These are phyloP conservation scores for Synaphobranchus kaupii DNA, from an alignment of 2,797 vertebrate species.

Conservation along the genomic window DNA sequence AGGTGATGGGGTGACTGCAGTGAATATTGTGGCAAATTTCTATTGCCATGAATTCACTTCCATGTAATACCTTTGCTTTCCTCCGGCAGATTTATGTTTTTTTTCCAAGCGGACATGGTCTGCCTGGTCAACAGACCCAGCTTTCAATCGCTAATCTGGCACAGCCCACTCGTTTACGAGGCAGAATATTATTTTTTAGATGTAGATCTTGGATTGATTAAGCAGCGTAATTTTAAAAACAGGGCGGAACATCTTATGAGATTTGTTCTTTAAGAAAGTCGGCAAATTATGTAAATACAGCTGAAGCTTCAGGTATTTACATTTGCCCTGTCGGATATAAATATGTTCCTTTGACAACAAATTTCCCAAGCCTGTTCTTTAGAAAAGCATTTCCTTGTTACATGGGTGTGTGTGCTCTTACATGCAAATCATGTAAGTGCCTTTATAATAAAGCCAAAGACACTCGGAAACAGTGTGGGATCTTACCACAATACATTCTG, in stretches of 20 bases:
- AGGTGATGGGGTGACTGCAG: not conserved
- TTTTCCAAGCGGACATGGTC: not conserved
- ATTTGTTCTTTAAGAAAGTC: not conserved
- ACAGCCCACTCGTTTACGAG: not conserved
- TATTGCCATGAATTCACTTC: constrained; percentile 31
- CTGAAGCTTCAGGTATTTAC: not conserved
- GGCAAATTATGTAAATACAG: not conserved
- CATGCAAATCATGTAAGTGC: not conserved
- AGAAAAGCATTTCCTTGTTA: not conserved
- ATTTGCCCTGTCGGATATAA: not conserved
- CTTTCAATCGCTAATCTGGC: constrained; percentile 40
- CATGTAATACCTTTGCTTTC: constrained; percentile 1
- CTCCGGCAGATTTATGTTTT: not conserved
- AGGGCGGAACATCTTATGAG: not conserved
- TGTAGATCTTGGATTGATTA: constrained; percentile 3
- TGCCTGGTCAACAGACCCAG: not conserved
- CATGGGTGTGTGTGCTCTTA: not conserved
- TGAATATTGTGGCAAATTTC: not conserved
- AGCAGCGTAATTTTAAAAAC: constrained; percentile 3
- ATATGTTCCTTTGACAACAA: not conserved
- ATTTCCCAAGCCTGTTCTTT: not conserved
- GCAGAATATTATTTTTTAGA: not conserved
- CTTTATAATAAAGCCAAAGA: not conserved
- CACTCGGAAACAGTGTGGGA: not conserved
- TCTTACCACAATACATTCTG: not conserved